A percentile compares a stretch with the other conserved stretches of the same genome.
Evolutionary conservation across 2,113 vertebrate genomes (phyloP).

Genomic region (Sebastes fasciatus): DNA sequence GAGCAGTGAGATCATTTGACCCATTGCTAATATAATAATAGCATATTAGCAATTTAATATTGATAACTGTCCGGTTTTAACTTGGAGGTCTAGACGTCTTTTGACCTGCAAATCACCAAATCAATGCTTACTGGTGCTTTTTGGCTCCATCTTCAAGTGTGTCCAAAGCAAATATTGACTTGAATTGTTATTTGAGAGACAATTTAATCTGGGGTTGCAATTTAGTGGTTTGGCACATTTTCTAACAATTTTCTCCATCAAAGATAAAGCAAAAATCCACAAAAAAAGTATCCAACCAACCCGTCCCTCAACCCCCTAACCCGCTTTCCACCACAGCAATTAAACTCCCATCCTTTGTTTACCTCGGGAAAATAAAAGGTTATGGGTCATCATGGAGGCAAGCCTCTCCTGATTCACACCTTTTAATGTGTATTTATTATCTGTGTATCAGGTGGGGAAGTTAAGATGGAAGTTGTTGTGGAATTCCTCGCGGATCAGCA

Average conservation of each 20-base stretch:
- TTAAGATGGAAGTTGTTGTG: slow-evolving; percentile 34
- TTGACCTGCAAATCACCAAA: no score
- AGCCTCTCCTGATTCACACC: slow-evolving; percentile 18
- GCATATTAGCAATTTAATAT: neutral
- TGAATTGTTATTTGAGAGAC: neutral
- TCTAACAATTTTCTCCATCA: neutral
- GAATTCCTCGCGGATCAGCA: slow-evolving; percentile 60
- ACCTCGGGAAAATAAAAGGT: slow-evolving; percentile 61
- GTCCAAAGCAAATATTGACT: no score
- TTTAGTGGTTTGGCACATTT: neutral
- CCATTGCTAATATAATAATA: neutral
- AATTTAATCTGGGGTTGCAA: neutral
- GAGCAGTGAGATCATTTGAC: neutral
- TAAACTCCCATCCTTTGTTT: slow-evolving; percentile 41
- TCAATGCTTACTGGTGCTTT: no score
- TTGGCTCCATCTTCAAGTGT: no score
- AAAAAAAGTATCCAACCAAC: neutral
- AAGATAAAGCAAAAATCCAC: neutral
- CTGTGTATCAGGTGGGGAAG: slow-evolving; percentile 21
- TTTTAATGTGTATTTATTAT: slow-evolving; percentile 40
- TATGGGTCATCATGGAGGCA: slow-evolving; percentile 36
- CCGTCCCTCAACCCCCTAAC: neutral
- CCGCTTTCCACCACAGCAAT: slow-evolving; percentile 25
- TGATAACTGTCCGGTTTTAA: no score
- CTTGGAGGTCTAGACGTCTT: no score